Conservation (phyloP, 1,140 invertebrate genomes). For the Trichomalopsis sarcophagae region DNA sequence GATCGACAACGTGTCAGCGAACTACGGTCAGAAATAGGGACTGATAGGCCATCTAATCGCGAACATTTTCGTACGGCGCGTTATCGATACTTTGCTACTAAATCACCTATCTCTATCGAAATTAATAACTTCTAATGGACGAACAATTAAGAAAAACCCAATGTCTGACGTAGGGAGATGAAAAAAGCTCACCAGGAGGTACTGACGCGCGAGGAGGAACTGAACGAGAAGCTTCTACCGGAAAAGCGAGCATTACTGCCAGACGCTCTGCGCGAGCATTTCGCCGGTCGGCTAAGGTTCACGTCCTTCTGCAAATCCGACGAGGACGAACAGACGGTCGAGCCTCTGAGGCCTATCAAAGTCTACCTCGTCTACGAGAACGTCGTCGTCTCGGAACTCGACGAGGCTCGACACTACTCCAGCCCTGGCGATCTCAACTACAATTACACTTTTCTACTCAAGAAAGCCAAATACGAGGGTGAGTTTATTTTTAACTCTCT, state of each 20-base stretch:
- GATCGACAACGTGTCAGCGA: no score
- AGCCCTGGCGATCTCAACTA: slow-evolving; percentile 58
- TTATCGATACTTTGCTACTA: no score
- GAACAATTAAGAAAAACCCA: neutral
- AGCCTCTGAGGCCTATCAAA: slow-evolving; percentile 79
- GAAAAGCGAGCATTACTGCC: slow-evolving; percentile 79
- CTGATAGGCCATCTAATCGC: no score
- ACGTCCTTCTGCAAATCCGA: slow-evolving; percentile 60
- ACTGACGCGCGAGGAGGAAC: slow-evolving; percentile 61
- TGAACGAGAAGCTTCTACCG: slow-evolving; percentile 74
- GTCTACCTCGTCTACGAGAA: slow-evolving; percentile 85
- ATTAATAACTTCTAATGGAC: no score
- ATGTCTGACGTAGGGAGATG: slow-evolving; percentile 66
- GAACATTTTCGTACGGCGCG: no score
- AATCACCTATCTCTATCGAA: no score
- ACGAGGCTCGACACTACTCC: slow-evolving; percentile 78
- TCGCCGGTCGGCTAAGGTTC: slow-evolving; percentile 70
- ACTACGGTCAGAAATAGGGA: no score
- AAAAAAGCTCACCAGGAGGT: neutral
- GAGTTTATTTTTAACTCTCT: slow-evolving; percentile 30
- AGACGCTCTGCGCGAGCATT: slow-evolving; percentile 79
- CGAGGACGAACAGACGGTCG: slow-evolving; percentile 57
- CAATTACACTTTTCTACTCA: slow-evolving; percentile 80
- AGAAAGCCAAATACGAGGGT: slow-evolving; percentile 78
- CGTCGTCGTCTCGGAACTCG: slow-evolving; percentile 81